These are phyloP conservation scores for Habrosyne pyritoides DNA, from an alignment of 2,888 invertebrate species.

Conservation along the genomic window DNA sequence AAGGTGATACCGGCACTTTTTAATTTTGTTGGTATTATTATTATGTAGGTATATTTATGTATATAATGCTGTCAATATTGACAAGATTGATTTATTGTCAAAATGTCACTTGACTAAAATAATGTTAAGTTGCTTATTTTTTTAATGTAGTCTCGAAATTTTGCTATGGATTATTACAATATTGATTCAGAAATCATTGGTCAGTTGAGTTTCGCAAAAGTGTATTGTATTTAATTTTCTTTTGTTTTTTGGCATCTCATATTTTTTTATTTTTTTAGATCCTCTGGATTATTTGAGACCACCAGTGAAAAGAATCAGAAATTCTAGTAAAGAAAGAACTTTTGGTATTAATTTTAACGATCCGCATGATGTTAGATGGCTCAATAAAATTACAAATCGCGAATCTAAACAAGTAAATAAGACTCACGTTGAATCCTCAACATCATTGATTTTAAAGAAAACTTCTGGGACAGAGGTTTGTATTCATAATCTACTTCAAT, in stretches of 20 bases:
- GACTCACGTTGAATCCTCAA: slow-evolving; percentile 29
- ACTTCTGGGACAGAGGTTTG: slow-evolving; percentile 43
- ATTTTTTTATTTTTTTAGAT: slow-evolving; percentile 58
- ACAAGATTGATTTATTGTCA: slow-evolving; percentile 24
- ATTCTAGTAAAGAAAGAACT: slow-evolving; percentile 12
- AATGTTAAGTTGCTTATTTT: slow-evolving; percentile 28
- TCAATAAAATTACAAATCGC: slow-evolving; percentile 24
- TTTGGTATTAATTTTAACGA: slow-evolving; percentile 4
- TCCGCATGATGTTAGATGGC: slow-evolving; percentile 7
- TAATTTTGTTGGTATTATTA: no score
- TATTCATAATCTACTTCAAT: not conserved
- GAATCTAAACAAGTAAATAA: slow-evolving; percentile 17
- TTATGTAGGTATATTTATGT: no score
- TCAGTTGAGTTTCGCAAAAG: slow-evolving; percentile 32
- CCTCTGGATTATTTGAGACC: slow-evolving; percentile 58
- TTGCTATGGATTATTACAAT: slow-evolving; percentile 55
- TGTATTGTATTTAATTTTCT: slow-evolving; percentile 20
- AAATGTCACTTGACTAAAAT: slow-evolving; percentile 31
- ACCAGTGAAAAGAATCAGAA: slow-evolving; percentile 43
- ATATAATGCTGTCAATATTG: slow-evolving; percentile 4
- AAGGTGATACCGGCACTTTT: not conserved
- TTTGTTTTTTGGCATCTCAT: slow-evolving; percentile 30
- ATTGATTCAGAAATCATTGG: slow-evolving; percentile 53
- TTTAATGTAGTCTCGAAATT: slow-evolving; percentile 43
- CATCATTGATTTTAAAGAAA: slow-evolving; percentile 49